Evolutionary conservation across 1,140 invertebrate genomes (phyloP).

Genomic region (Drosophila chauvacae): DNA sequence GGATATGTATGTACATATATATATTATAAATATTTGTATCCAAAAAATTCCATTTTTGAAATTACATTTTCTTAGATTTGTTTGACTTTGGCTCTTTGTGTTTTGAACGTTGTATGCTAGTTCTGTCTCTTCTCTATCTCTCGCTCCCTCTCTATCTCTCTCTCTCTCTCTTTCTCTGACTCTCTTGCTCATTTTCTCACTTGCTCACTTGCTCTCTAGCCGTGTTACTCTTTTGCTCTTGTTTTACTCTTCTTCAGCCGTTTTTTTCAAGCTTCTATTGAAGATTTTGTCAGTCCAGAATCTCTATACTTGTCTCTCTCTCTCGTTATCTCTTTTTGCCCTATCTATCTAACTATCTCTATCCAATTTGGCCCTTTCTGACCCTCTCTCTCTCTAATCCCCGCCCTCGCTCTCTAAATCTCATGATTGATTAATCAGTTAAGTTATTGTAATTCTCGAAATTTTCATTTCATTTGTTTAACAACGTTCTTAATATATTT

Average conservation of each 20-base stretch:
- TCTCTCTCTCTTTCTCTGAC: neutral
- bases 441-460: slow-evolving; percentile 29
- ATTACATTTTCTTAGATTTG: slow-evolving; percentile 18
- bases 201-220: slow-evolving; percentile 5
- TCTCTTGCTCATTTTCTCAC: slow-evolving; percentile 1
- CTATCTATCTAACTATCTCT: slow-evolving; percentile 2
- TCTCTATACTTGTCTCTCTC: slow-evolving; percentile 10
- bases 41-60: slow-evolving; percentile 7
- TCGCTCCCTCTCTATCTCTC: slow-evolving; percentile 2
- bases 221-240: neutral
- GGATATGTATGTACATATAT: slow-evolving; percentile 4
- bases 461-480: slow-evolving; percentile 21
- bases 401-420: slow-evolving; percentile 2
- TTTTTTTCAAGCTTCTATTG: slow-evolving; percentile 13
- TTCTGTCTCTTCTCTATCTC: slow-evolving; percentile 23
- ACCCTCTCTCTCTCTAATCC: slow-evolving; percentile 3
- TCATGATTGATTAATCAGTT: slow-evolving; percentile 19
- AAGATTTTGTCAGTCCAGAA: neutral
- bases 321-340: neutral
- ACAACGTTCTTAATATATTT: slow-evolving; percentile 30
- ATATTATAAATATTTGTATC: slow-evolving; percentile 14
- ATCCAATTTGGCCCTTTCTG: slow-evolving; percentile 5
- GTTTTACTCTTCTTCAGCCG: slow-evolving; percentile 1
- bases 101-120: slow-evolving; percentile 43
- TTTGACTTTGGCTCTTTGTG: slow-evolving; percentile 32